Base-by-base conservation (phyloP, 2,888 invertebrate genomes). In the Aporophyla nigra region DNA sequence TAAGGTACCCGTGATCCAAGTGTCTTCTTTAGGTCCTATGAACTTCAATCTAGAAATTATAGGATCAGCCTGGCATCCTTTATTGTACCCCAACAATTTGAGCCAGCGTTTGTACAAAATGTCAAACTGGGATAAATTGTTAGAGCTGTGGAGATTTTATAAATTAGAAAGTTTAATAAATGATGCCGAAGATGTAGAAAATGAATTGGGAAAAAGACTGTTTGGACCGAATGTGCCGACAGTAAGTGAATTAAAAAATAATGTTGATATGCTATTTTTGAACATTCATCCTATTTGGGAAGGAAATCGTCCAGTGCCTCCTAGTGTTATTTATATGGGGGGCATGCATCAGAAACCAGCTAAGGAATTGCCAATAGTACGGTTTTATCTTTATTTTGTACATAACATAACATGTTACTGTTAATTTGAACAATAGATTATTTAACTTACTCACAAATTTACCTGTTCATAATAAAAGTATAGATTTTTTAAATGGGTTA, bases 201-300 rank as follows among this genome's bases (percentile, higher is more conserved):
- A 91, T 76, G 59, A 76, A 58, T 71, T 87, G 65, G 62, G 84
- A 0, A 87, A 74, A 67, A 75, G 53, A 69, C 24, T 86, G 10
- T 91, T 92, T 76, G 93, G 93, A 3, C 59, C 85, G 6, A 75
- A 90, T 58, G 66, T 85, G 6, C 90, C 92, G 1, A 16, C 77
- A 19, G 9, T 91, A 5, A 74, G 33, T 27, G 88, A 89, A 63
- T 80, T 92, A 33, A 77, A 71, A 14, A 84, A 90, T 27, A 91
- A 91, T 67, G 87, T 94, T 14, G 92, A 94, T 65, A 87, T 96
- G 90, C 67, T 96, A n/a, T 92, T 97, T 78, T 69, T 95, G 2
- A 96, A 96, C 82, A 86, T 90, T 2, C 92, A 96, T 88, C 93
- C 93, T 0, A 80, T 94, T 14, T 93, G 93, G 88, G 91, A 90